phyloP scores from a whole-genome alignment of 2,888 invertebrate species.

The Pheosia gnoma region DNA sequence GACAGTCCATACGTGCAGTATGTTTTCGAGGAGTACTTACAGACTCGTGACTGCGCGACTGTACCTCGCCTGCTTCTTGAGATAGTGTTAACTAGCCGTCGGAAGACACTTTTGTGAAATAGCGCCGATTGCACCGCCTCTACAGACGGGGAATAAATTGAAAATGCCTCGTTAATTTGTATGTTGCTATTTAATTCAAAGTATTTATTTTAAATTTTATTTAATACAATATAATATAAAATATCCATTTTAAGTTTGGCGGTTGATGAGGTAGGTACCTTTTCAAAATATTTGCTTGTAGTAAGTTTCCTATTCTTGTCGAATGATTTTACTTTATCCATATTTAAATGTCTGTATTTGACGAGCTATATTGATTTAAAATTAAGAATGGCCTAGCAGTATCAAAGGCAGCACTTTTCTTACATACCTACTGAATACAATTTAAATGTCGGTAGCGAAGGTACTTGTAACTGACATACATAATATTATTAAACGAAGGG shows the following conservation, averaged over 20 bases:
- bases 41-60: slow-evolving; percentile 27
- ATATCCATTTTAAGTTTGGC: slow-evolving; percentile 31
- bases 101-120: slow-evolving; percentile 41
- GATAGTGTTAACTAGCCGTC: slow-evolving; percentile 62
- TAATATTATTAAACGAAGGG: not conserved
- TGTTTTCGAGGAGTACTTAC: slow-evolving; percentile 10
- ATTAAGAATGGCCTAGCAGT: no score
- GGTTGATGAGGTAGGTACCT: slow-evolving; percentile 14
- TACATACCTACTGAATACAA: no score
- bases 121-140: slow-evolving; percentile 49
- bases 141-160: slow-evolving; percentile 48
- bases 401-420: no score
- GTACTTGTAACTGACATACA: not conserved
- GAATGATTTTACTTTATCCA: slow-evolving; percentile 20
- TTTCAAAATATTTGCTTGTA: slow-evolving; percentile 21
- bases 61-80: slow-evolving; percentile 49
- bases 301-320: slow-evolving; percentile 14
- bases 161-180: slow-evolving; percentile 51
- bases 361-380: no score
- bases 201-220: slow-evolving; percentile 38
- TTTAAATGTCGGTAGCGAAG: no score
- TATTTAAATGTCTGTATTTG: not conserved
- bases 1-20: slow-evolving; percentile 18
- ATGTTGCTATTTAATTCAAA: slow-evolving; percentile 43
- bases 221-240: no score